phyloP scores from a whole-genome alignment of 2,888 invertebrate genomes.

The Tholera decimalis region DNA sequence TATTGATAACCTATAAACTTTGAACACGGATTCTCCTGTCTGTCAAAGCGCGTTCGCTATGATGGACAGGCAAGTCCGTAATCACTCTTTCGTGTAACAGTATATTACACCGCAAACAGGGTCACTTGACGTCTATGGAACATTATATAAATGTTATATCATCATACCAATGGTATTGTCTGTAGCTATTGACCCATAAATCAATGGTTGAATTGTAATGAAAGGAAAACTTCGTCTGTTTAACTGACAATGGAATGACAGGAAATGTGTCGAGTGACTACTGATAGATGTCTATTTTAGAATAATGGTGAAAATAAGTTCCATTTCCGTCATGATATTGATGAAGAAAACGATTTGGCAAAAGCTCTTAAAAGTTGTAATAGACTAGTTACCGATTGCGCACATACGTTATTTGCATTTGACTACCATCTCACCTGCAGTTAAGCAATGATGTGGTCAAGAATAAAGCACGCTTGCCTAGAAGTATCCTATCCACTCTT shows the following conservation, averaged over 20 bases:
- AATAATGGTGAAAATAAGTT: not conserved
- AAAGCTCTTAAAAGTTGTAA: too few relatives aligned
- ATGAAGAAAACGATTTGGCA: too few relatives aligned
- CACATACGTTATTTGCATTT: too few relatives aligned
- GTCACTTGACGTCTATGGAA: slow-evolving; percentile 22
- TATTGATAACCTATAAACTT: slow-evolving; percentile 21
- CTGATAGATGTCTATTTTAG: too few relatives aligned
- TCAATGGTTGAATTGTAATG: slow-evolving; percentile 24
- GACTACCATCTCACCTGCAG: too few relatives aligned
- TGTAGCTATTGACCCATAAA: slow-evolving; percentile 31
- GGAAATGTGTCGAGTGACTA: not conserved
- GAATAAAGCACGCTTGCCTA: too few relatives aligned
- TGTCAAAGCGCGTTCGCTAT: not conserved
- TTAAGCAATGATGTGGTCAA: too few relatives aligned
- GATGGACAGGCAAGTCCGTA: too few relatives aligned
- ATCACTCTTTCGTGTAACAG: too few relatives aligned
- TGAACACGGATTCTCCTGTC: slow-evolving; percentile 13
- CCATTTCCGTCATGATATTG: too few relatives aligned
- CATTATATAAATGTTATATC: slow-evolving; percentile 36
- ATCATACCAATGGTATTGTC: slow-evolving; percentile 9
- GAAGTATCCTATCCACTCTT: too few relatives aligned
- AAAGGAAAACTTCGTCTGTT: slow-evolving; percentile 13
- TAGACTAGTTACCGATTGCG: too few relatives aligned
- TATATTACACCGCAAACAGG: slow-evolving; percentile 5
- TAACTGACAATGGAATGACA: slow-evolving; percentile 15